Conservation (phyloP, 2,113 vertebrate genomes). For the Sinocyclocheilus anshuiensis region DNA sequence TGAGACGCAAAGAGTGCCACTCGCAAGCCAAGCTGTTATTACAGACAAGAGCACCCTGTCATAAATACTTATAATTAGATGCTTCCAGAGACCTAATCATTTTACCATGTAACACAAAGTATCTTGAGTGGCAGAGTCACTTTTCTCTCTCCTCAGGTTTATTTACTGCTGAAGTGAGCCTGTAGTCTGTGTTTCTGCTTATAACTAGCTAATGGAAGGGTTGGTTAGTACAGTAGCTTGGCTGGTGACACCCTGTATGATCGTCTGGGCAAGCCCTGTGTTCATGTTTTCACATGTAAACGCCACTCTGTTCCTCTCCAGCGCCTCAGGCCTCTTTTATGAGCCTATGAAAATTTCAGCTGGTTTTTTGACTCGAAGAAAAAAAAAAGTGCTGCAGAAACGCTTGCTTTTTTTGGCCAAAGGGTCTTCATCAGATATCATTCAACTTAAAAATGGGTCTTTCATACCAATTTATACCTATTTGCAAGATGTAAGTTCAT, state of each 20-base stretch:
- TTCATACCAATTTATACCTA: not conserved
- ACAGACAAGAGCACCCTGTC: slow-evolving; percentile 71
- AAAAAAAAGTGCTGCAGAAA: not conserved
- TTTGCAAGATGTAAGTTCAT: not conserved
- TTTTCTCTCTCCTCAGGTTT: slow-evolving; percentile 60
- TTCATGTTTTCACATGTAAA: slow-evolving; percentile 53
- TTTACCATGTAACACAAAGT: slow-evolving; percentile 66
- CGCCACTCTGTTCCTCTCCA: slow-evolving; percentile 32
- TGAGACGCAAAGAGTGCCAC: slow-evolving; percentile 57
- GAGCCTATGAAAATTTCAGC: slow-evolving; percentile 26
- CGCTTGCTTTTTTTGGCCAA: not conserved
- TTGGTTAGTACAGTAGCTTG: slow-evolving; percentile 10
- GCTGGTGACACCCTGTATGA: slow-evolving; percentile 28
- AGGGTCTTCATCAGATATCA: not conserved
- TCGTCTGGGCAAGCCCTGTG: slow-evolving; percentile 37
- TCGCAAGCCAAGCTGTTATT: slow-evolving; percentile 76
- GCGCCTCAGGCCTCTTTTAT: slow-evolving; percentile 19
- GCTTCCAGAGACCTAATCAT: slow-evolving; percentile 77
- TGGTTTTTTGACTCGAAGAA: slow-evolving; percentile 41
- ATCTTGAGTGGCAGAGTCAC: slow-evolving; percentile 64
- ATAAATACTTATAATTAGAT: slow-evolving; percentile 79
- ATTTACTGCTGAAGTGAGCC: slow-evolving; percentile 49
- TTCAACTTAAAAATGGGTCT: not conserved
- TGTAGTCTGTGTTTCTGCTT: not conserved
- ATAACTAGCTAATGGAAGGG: slow-evolving; percentile 33